Evolutionary conservation across 1,140 invertebrate genomes (phyloP).

Genomic region (Cecropterus lyciades): DNA sequence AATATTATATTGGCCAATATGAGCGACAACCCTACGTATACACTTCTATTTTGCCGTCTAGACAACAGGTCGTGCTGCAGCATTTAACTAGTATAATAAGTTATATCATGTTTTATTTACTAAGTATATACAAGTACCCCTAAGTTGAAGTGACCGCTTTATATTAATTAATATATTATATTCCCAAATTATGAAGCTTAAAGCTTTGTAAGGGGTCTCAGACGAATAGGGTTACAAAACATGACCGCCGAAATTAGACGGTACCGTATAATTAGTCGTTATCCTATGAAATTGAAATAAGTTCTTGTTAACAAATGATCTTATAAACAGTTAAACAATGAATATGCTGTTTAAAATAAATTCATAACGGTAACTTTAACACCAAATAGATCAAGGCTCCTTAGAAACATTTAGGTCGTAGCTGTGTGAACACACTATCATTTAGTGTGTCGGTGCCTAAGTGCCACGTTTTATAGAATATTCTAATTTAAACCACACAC

Average conservation of each 20-base stretch:
- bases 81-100: constrained; percentile 40
- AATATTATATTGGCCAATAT: constrained; percentile 26
- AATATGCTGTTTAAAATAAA: no score
- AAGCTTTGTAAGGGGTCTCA: constrained; percentile 35
- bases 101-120: constrained; percentile 41
- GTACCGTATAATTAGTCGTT: no score
- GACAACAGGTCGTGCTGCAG: constrained; percentile 31
- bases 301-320: background rate
- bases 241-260: background rate
- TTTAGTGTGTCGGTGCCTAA: background rate
- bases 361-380: background rate
- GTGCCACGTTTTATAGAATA: background rate
- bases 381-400: background rate
- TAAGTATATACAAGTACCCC: constrained; percentile 48
- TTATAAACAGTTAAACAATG: no score
- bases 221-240: constrained; percentile 18
- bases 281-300: no score
- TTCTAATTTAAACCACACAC: no score
- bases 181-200: constrained; percentile 29
- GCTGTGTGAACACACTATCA: no score
- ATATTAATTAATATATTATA: constrained; percentile 34
- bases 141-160: constrained; percentile 49
- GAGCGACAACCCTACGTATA: constrained; percentile 30
- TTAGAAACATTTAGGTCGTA: no score
- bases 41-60: constrained; percentile 37